A percentile compares a stretch with the other conserved stretches of the same genome.
These are phyloP conservation scores for Pemphredon lugubris DNA, from an alignment of 2,888 invertebrate genomes.

Conservation along the genomic window DNA sequence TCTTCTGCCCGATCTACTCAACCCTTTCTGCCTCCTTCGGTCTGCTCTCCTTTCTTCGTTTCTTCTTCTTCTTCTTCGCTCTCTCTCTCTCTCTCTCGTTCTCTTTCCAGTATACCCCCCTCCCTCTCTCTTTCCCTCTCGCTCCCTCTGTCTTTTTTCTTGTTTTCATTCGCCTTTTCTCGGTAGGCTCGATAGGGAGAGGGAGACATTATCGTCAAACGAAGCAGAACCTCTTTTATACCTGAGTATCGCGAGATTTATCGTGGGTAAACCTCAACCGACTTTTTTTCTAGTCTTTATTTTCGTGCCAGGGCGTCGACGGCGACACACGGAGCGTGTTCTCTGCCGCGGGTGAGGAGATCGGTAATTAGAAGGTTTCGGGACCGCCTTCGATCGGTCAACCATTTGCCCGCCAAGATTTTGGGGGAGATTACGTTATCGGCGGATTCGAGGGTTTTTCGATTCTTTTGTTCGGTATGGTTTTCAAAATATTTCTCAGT, in stretches of 20 bases:
- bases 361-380: constrained; percentile 48
- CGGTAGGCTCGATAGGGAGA: constrained; percentile 19
- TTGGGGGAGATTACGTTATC: too few relatives aligned
- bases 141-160: background rate
- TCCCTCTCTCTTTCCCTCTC: too few relatives aligned
- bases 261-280: constrained; percentile 57
- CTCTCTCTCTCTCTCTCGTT: constrained; percentile 19
- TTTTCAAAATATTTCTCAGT: too few relatives aligned
- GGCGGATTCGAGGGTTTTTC: too few relatives aligned
- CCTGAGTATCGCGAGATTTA: constrained; percentile 65
- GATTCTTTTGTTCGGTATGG: too few relatives aligned
- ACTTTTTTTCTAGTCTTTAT: constrained; percentile 30
- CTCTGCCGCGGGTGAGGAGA: constrained; percentile 26
- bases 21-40: constrained; percentile 63
- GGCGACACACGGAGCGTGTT: constrained; percentile 30
- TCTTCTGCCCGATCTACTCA: constrained; percentile 74
- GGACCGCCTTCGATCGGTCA: too few relatives aligned
- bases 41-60: constrained; percentile 57
- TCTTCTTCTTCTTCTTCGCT: constrained; percentile 39
- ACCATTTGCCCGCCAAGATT: too few relatives aligned
- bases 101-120: constrained; percentile 15
- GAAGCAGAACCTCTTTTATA: constrained; percentile 54
- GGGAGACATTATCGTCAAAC: constrained; percentile 60
- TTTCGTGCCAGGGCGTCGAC: constrained; percentile 27
- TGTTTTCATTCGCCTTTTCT: too few relatives aligned